Percentiles rank a stretch among this genome's conserved stretches.
Evolutionary conservation across 2,888 invertebrate species (phyloP).

Genomic region (Cancer borealis): DNA sequence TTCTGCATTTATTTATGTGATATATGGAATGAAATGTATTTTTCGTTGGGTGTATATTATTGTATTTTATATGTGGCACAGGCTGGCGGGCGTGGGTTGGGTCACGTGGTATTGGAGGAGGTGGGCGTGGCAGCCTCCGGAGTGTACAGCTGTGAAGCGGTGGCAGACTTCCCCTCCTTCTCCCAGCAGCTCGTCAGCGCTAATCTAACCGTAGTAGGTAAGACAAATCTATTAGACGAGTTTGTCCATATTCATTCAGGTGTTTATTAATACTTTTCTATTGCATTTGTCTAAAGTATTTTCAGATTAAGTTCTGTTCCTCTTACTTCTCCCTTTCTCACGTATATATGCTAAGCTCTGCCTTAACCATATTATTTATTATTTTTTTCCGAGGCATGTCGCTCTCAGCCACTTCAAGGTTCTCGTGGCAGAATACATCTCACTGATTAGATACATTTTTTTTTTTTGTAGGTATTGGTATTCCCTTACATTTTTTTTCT

Average conservation of each 20-base stretch:
- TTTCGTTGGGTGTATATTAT: neutral
- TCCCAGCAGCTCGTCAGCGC: conserved; percentile 47
- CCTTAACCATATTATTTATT: no score
- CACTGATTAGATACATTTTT: no score
- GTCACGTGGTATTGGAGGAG: conserved; percentile 51
- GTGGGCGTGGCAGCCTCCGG: conserved; percentile 60
- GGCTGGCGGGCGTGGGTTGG: conserved; percentile 44
- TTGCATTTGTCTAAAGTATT: neutral
- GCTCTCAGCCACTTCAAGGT: no score
- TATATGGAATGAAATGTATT: neutral
- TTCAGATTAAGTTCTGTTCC: no score
- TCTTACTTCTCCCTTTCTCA: no score
- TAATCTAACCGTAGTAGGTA: conserved; percentile 65
- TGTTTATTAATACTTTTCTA: neutral
- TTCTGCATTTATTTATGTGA: no score
- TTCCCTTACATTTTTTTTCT: no score
- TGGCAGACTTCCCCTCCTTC: conserved; percentile 69
- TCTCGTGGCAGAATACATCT: no score
- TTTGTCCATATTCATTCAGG: no score
- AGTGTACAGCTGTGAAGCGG: conserved; percentile 64
- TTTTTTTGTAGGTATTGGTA: no score
- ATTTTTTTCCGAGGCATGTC: no score
- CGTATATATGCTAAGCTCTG: no score
- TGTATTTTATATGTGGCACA: neutral
- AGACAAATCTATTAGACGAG: neutral